Percentiles rank a stretch among this genome's conserved stretches.
Evolutionary conservation across 1,140 invertebrate genomes (phyloP).

Genomic region (Trichonephila clavata): DNA sequence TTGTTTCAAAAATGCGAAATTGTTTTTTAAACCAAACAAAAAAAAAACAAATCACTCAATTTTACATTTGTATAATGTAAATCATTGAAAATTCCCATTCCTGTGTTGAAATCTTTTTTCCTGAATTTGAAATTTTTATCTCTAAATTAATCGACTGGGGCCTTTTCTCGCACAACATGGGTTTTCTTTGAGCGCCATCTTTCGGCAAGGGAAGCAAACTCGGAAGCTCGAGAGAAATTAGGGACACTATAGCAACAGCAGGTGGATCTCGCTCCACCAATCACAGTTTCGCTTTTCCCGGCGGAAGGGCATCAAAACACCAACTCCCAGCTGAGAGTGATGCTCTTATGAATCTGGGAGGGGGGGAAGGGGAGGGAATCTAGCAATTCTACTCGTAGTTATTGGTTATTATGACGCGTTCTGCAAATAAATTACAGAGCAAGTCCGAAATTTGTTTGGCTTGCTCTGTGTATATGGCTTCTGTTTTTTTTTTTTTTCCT

Average conservation of each 20-base stretch:
- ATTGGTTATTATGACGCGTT: background rate
- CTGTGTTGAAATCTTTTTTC: too few relatives aligned
- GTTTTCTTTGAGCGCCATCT: background rate
- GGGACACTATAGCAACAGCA: constrained; percentile 16
- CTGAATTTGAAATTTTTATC: too few relatives aligned
- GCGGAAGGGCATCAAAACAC: background rate
- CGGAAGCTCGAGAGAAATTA: background rate
- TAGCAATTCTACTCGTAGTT: background rate
- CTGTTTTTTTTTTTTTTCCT: too few relatives aligned
- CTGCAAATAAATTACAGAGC: background rate
- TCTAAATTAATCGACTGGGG: too few relatives aligned
- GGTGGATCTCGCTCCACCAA: background rate
- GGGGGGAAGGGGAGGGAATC: background rate
- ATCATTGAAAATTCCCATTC: too few relatives aligned
- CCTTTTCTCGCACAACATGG: too few relatives aligned
- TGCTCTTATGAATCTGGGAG: background rate
- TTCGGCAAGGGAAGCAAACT: background rate
- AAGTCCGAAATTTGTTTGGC: background rate
- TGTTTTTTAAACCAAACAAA: too few relatives aligned
- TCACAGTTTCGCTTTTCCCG: background rate
- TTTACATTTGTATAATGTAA: too few relatives aligned
- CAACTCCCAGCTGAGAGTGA: background rate
- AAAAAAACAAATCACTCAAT: too few relatives aligned
- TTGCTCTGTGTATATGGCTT: background rate
- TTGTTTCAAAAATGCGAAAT: too few relatives aligned